Percentiles rank a stretch among this genome's conserved stretches.
These are phyloP conservation scores for Silurus glanis DNA, from an alignment of 2,113 vertebrate species.

Conservation along the genomic window DNA sequence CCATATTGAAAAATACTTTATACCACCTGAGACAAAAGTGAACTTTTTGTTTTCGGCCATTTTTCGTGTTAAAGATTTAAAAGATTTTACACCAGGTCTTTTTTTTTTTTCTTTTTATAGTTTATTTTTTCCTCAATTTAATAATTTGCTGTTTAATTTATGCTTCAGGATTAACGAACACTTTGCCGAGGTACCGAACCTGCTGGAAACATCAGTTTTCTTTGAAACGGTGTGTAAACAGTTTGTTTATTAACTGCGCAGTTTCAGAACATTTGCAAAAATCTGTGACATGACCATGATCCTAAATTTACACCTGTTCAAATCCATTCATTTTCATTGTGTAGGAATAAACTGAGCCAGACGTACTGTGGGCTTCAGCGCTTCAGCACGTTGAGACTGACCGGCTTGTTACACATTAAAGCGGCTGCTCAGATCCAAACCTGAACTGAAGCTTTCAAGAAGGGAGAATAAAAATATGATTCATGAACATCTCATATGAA, in stretches of 20 bases:
- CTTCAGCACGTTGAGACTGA: neutral
- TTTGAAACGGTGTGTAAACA: neutral
- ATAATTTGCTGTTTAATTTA: constrained; percentile 72
- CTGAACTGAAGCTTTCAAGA: neutral
- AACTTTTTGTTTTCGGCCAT: neutral
- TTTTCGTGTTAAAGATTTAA: neutral
- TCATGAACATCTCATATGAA: neutral
- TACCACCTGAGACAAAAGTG: neutral
- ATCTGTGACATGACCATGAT: neutral
- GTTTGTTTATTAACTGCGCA: no score
- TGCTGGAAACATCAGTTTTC: constrained; percentile 24
- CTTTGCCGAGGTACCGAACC: constrained; percentile 40
- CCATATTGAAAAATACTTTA: neutral
- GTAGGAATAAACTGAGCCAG: constrained; percentile 1
- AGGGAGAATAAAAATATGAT: neutral
- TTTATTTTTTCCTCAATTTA: constrained; percentile 52
- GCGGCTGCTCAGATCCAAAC: neutral
- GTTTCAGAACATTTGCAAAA: no score
- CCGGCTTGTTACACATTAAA: neutral
- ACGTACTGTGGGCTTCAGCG: neutral
- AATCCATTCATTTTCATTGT: neutral
- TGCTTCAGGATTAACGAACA: constrained; percentile 49
- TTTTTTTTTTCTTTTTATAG: constrained; percentile 2
- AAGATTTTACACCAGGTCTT: neutral
- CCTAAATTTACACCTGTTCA: neutral